phyloP scores from a whole-genome alignment of 2,113 vertebrate species.

The Phrynocephalus versicolor region DNA sequence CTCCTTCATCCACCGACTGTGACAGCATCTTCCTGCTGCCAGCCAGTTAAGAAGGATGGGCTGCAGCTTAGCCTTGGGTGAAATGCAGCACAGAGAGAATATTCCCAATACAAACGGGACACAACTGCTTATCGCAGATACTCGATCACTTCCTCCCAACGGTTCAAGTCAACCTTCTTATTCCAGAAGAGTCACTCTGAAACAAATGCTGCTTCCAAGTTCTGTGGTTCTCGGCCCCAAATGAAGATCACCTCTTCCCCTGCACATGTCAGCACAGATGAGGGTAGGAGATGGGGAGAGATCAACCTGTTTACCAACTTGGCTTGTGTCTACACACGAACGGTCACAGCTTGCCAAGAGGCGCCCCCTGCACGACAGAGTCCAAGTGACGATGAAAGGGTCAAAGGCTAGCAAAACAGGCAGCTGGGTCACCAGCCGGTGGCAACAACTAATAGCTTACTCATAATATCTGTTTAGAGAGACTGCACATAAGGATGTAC shows the following conservation, averaged over 20 bases:
- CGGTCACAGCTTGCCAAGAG: not conserved
- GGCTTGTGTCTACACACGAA: not conserved
- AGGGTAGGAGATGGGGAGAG: too few relatives aligned
- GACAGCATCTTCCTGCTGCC: slow-evolving; percentile 49
- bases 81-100: not conserved
- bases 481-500: not conserved
- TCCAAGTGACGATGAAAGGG: not conserved
- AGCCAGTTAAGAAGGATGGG: slow-evolving; percentile 44
- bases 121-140: not conserved
- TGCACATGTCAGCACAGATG: not conserved
- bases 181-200: not conserved
- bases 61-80: accelerated
- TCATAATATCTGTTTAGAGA: too few relatives aligned
- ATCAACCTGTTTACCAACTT: not conserved
- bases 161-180: not conserved
- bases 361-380: not conserved
- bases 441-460: not conserved
- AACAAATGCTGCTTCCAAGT: not conserved
- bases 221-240: not conserved
- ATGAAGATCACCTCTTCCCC: too few relatives aligned
- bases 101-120: not conserved
- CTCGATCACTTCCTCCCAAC: not conserved
- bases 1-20: slow-evolving; percentile 4
- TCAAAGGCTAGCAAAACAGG: not conserved
- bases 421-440: too few relatives aligned